Conservation (phyloP, 2,888 invertebrate species). For the Andrena minutula region DNA sequence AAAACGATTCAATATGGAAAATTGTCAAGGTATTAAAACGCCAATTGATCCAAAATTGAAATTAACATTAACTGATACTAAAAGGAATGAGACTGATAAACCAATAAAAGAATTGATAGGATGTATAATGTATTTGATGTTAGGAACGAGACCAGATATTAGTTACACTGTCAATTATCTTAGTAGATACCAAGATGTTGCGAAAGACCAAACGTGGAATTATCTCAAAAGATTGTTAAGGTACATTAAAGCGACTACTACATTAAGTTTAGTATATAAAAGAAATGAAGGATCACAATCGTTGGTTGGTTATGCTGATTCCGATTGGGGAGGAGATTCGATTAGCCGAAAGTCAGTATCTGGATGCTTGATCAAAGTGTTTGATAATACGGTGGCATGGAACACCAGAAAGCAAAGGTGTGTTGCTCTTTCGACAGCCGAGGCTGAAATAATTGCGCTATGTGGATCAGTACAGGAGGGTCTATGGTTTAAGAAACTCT, state of each 20-base stretch:
- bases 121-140: slow-evolving; percentile 38
- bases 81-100: background rate
- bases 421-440: slow-evolving; percentile 13
- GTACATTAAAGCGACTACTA: background rate
- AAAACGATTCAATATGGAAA: background rate
- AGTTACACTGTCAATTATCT: slow-evolving; percentile 27
- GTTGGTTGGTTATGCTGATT: slow-evolving; percentile 21
- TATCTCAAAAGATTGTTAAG: slow-evolving; percentile 7
- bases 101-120: slow-evolving; percentile 27
- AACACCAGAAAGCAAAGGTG: slow-evolving; percentile 9
- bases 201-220: background rate
- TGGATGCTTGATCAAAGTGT: slow-evolving; percentile 3
- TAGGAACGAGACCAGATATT: slow-evolving; percentile 22
- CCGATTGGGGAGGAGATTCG: slow-evolving; percentile 25
- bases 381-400: slow-evolving; percentile 17
- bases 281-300: background rate
- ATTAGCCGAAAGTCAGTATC: slow-evolving; percentile 17
- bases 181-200: slow-evolving; percentile 26
- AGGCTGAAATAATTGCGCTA: slow-evolving; percentile 6
- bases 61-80: background rate
- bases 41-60: background rate
- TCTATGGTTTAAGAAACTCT: slow-evolving; percentile 1
- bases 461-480: slow-evolving; percentile 10
- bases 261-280: background rate
- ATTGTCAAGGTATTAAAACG: background rate